Base-by-base conservation (phyloP, 2,797 vertebrate species). In the Basileuterus tristriatus region DNA sequence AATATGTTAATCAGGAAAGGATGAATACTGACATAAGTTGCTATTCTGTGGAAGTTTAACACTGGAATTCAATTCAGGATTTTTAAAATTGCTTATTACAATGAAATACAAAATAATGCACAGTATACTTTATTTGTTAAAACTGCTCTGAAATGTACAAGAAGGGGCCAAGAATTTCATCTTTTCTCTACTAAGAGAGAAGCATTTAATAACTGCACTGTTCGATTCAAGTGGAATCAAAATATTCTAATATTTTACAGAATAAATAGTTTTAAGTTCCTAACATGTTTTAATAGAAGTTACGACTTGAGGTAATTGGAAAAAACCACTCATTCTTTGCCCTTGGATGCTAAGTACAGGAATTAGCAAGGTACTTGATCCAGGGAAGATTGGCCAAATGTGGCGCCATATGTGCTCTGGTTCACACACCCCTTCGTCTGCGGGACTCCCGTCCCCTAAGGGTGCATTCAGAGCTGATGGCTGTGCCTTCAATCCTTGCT, bases 361-460 rank as follows among this genome's bases (percentile, higher is more conserved):
- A 87, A 47, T 22, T 4, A 80, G 29, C 27, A 63, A 18, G 1
- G 0, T n/a, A 1, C 10, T 15, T 46, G 19, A 26, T 21, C 29
- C 32, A 16, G n/a, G 16, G 23, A 69, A 91, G 15, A 30, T 0
- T 49, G 43, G 20, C 12, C 19, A 65, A 43, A 14, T 1, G 12
- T 12, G 5, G 6, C n/a, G 32, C 46, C 23, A 3, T 15, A 0
- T 2, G 15, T 8, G 0, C 17, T 34, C 16, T 26, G 24, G 5
- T 49, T 68, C 22, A 27, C 32, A 43, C 14, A 24, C 1, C 9
- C 7, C 16, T 22, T 0, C 11, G 9, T 30, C 36, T 55, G 0
- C 15, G 44, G 32, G 12, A n/a, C 13, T 30, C 3, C 7, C 9
- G 2, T 37, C 19, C 23, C 16, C 29, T 12, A 32, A 53, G 36